Base-by-base conservation (phyloP, 2,888 invertebrate genomes). In the Xestia rhomboidea region DNA sequence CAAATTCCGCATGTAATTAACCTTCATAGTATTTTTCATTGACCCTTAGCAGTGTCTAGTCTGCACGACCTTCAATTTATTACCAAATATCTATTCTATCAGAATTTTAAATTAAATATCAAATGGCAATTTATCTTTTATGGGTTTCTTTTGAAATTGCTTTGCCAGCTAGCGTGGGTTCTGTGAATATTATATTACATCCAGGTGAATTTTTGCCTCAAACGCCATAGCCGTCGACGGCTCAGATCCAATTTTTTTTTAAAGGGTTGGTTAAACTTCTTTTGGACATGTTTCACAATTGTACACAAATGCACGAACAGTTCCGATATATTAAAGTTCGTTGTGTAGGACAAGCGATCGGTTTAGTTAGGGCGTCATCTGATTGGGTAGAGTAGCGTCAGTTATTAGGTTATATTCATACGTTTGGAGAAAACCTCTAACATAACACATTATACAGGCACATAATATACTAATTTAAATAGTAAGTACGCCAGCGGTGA, bases 401-500 rank as follows among this genome's bases (percentile, higher is more conserved):
- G 67, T 81, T 68, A 44, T 73, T 38, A 44, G 5, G n/a, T 24
- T 27, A 38, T n/a, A 34, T 49, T n/a, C 1, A 18, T 2, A 60
- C 2, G 18, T 62, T 30, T 51, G 38, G n/a, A 62, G 70, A 83
- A 81, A 79, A 83, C 60, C 46, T 62, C 38, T 27, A 82, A 68
- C 62, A 62, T 54, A 71, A n/a, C 18, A 51, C 30, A 63, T 63
- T 21, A 63, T 18, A 77, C 30, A 44, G n/a, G 46, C 46, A 72
- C 60, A 72, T 79, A 79, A 66, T 41, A 64, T 75, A 79, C 74
- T 68, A 70, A 82, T 82, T 79, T 81, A 79, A 81, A 79, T 81
- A 81, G 54, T 77, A 83, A 68, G 80, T 84, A 87, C 71, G 76
- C 75, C 76, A 84, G 82, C 75, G 89, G 89, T 93, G 93, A 95